Conservation (phyloP, 2,797 vertebrate species). For the Tympanoctomys barrerae region DNA sequence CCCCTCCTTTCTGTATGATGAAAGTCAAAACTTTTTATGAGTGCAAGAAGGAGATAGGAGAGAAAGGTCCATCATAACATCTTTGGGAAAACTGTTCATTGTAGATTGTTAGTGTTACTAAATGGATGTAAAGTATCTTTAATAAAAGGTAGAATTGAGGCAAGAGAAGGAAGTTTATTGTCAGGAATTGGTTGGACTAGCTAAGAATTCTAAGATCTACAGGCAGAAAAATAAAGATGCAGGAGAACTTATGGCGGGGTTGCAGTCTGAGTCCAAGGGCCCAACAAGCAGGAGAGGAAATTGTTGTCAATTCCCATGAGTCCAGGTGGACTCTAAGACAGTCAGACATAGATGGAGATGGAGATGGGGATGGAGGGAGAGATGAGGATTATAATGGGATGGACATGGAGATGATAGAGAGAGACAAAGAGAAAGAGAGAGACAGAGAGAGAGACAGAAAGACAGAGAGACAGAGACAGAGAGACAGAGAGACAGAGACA, state of each 20-base stretch:
- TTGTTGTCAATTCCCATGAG: background rate
- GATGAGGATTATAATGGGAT: too few species aligned
- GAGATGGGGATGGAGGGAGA: too few species aligned
- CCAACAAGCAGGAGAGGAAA: background rate
- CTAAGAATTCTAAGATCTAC: background rate
- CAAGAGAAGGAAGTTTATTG: background rate
- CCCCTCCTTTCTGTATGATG: background rate
- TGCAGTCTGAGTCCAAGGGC: background rate
- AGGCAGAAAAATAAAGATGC: background rate
- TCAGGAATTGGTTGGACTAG: background rate
- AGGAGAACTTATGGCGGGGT: background rate
- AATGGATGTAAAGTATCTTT: background rate
- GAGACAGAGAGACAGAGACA: too few species aligned
- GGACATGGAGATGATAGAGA: too few species aligned
- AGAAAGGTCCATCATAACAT: background rate
- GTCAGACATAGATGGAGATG: too few species aligned
- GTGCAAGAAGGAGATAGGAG: background rate
- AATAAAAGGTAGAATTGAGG: background rate
- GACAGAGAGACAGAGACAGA: too few species aligned
- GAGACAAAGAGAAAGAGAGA: too few species aligned
- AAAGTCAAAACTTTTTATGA: conserved; percentile 50
- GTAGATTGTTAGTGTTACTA: background rate
- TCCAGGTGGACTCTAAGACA: background rate
- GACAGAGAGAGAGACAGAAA: too few species aligned
- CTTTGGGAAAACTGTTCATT: background rate